Evolutionary conservation across 2,888 invertebrate species (phyloP).

Genomic region (Monopis laevigella): DNA sequence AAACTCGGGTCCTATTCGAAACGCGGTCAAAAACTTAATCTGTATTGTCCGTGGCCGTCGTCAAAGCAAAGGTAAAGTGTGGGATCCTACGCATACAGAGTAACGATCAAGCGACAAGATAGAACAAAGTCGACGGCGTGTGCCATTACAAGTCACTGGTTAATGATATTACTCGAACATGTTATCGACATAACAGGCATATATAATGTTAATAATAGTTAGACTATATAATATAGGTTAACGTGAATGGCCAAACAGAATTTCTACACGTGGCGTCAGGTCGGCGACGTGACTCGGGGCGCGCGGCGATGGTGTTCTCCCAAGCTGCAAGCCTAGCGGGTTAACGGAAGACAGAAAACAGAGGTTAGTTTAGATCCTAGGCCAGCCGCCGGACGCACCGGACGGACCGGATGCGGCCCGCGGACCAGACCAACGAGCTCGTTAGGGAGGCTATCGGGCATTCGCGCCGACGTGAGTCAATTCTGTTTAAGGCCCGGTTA

Average conservation of each 20-base stretch:
- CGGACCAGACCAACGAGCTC: too few species aligned
- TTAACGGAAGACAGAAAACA: conserved; percentile 78
- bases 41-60: not conserved
- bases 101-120: conserved; percentile 60
- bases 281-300: conserved; percentile 52
- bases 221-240: conserved; percentile 64
- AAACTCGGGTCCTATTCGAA: not conserved
- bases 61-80: conserved; percentile 4
- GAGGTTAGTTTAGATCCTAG: conserved; percentile 73
- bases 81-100: conserved; percentile 16
- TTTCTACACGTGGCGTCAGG: conserved; percentile 59
- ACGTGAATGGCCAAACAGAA: conserved; percentile 66
- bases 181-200: conserved; percentile 69
- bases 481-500: conserved; percentile 52
- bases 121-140: conserved; percentile 65
- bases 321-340: conserved; percentile 77
- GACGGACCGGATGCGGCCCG: conserved; percentile 23
- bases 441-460: conserved; percentile 67
- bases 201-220: conserved; percentile 68
- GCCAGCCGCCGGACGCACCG: conserved; percentile 60
- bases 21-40: not conserved
- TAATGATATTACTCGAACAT: conserved; percentile 54
- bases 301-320: conserved; percentile 56
- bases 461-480: conserved; percentile 58
- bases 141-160: conserved; percentile 55